These are phyloP conservation scores for Fragariocoptes setiger DNA, from an alignment of 1,140 invertebrate species.

Conservation along the genomic window DNA sequence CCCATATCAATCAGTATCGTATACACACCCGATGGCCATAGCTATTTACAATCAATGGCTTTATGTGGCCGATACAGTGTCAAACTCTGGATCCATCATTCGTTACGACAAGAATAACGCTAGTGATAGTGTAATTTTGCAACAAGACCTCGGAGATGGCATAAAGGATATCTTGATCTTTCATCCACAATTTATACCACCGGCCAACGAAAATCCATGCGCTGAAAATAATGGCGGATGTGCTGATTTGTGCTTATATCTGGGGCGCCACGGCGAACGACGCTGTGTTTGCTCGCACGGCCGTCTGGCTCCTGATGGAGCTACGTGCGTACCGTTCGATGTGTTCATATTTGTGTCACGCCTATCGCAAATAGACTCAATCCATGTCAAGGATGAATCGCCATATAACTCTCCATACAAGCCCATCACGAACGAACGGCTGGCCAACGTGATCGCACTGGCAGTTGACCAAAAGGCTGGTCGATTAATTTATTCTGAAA, in stretches of 20 bases:
- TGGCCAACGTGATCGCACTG: constrained; percentile 51
- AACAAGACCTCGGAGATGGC: constrained; percentile 27
- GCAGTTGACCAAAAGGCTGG: constrained; percentile 36
- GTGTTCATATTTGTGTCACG: constrained; percentile 40
- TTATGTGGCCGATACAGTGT: constrained; percentile 24
- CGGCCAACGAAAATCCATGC: constrained; percentile 21
- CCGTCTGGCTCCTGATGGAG: constrained; percentile 25
- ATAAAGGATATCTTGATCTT: constrained; percentile 30
- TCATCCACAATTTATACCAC: constrained; percentile 17
- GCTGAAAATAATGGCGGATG: constrained; percentile 37
- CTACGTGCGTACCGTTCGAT: constrained; percentile 30
- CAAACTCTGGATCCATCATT: constrained; percentile 29
- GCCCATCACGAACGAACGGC: constrained; percentile 32
- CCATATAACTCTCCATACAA: constrained; percentile 35
- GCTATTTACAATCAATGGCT: constrained; percentile 20
- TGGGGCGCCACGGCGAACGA: constrained; percentile 23
- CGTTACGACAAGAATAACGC: constrained; percentile 26
- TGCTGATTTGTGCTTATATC: constrained; percentile 40
- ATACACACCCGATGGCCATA: constrained; percentile 15
- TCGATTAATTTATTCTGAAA: constrained; percentile 51
- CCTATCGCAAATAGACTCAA: constrained; percentile 35
- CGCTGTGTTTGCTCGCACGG: constrained; percentile 42
- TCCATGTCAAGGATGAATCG: constrained; percentile 33
- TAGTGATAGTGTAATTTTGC: constrained; percentile 18
- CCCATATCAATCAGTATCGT: constrained; percentile 14